Evolutionary conservation across 2,113 vertebrate species (phyloP).

Genomic region (Oxyruncus cristatus): DNA sequence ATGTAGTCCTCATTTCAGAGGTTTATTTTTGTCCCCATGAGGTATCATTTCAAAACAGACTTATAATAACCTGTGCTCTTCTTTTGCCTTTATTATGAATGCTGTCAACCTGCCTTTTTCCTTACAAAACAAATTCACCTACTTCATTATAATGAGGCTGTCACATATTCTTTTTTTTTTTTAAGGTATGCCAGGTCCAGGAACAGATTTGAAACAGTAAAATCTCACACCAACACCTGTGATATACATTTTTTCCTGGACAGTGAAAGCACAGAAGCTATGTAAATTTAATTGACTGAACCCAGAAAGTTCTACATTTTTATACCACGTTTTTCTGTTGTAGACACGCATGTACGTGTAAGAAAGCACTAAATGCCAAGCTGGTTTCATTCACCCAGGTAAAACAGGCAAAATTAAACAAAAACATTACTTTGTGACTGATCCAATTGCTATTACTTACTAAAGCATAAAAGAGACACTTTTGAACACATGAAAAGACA

Average conservation of each 20-base stretch:
- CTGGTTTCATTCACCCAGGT: neutral
- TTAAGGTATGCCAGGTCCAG: neutral
- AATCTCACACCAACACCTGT: neutral
- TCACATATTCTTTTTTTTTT: neutral
- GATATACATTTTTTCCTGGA: neutral
- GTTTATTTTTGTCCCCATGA: neutral
- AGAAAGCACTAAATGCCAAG: neutral
- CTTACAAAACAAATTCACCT: neutral
- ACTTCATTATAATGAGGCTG: neutral
- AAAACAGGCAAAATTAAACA: neutral
- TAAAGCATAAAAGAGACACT: neutral
- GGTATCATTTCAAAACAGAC: neutral
- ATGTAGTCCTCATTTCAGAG: neutral
- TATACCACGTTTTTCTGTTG: neutral
- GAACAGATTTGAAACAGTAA: constrained; percentile 4
- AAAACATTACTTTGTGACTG: neutral
- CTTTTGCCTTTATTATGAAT: neutral
- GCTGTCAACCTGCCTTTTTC: neutral
- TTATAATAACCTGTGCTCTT: neutral
- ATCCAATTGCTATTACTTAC: neutral
- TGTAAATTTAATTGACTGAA: neutral
- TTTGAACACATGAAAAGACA: neutral
- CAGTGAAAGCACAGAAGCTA: neutral
- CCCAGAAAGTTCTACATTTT: neutral
- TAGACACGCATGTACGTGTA: accelerated